Evolutionary conservation across 2,797 vertebrate genomes (phyloP).

Genomic region (Lacerta bilineata): DNA sequence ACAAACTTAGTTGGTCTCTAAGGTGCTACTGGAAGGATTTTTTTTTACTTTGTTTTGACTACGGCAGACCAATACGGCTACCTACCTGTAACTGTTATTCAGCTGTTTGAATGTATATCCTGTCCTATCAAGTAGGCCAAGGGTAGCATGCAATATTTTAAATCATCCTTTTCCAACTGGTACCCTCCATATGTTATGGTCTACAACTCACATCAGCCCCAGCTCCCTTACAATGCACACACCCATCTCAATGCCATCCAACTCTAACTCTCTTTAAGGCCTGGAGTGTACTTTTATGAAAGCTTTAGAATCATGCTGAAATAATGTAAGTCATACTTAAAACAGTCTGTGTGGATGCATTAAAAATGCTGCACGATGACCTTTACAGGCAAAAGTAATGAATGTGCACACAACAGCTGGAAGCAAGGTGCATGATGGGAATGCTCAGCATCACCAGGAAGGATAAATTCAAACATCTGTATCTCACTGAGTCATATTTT

Average conservation of each 20-base stretch:
- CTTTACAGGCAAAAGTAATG: not conserved
- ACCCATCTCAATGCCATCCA: not conserved
- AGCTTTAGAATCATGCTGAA: conserved; percentile 13
- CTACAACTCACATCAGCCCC: no score
- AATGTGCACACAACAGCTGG: not conserved
- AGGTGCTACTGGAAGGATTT: no score
- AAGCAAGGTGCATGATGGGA: not conserved
- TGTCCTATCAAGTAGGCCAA: not conserved
- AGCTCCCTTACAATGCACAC: not conserved
- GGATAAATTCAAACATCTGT: not conserved
- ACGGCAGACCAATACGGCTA: no score
- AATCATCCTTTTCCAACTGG: not conserved
- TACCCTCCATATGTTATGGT: not conserved
- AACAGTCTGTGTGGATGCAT: not conserved
- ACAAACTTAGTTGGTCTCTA: no score
- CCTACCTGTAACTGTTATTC: not conserved
- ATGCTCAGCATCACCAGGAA: not conserved
- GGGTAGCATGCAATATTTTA: not conserved
- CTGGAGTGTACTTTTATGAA: conserved; percentile 1
- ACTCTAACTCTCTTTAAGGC: not conserved
- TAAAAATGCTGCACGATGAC: not conserved
- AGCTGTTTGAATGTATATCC: not conserved
- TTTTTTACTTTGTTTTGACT: no score
- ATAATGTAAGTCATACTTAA: not conserved
- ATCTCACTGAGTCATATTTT: not conserved